phyloP scores from a whole-genome alignment of 92 coral and sea anemone species.

The Blastomussa wellsi region DNA sequence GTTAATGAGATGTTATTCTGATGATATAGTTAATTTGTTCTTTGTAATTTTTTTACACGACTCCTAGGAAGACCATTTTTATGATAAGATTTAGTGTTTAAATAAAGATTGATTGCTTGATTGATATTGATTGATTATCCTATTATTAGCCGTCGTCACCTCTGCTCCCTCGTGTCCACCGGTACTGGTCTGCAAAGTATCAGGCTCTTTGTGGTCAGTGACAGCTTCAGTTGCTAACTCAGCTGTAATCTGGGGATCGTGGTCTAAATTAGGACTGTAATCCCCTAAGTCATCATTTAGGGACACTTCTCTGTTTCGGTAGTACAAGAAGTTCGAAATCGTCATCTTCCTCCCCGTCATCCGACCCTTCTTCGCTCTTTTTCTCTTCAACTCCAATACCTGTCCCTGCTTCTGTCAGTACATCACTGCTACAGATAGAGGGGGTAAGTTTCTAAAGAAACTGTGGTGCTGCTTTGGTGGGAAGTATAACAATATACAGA shows the following conservation, averaged over 20 bases:
- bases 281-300: not conserved
- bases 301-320: conserved; percentile 31
- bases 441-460: too few species aligned
- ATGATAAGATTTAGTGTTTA: too few species aligned
- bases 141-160: conserved; percentile 9
- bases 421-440: not conserved
- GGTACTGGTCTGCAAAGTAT: conserved; percentile 4
- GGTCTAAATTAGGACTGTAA: not conserved
- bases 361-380: conserved; percentile 3
- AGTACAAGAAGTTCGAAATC: conserved; percentile 39
- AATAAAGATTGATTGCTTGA: too few species aligned
- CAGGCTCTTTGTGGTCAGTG: not conserved
- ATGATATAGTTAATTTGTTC: too few species aligned
- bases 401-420: not conserved
- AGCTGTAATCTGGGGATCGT: not conserved
- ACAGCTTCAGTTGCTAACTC: not conserved
- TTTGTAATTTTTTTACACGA: too few species aligned
- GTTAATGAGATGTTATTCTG: too few species aligned
- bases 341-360: conserved; percentile 19
- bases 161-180: conserved; percentile 1
- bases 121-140: too few species aligned
- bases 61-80: too few species aligned
- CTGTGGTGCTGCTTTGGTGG: too few species aligned
- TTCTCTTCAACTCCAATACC: not conserved
- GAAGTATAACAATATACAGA: too few species aligned